Conservation (phyloP, 2,113 vertebrate genomes). For the Sceloporus tristichus region DNA sequence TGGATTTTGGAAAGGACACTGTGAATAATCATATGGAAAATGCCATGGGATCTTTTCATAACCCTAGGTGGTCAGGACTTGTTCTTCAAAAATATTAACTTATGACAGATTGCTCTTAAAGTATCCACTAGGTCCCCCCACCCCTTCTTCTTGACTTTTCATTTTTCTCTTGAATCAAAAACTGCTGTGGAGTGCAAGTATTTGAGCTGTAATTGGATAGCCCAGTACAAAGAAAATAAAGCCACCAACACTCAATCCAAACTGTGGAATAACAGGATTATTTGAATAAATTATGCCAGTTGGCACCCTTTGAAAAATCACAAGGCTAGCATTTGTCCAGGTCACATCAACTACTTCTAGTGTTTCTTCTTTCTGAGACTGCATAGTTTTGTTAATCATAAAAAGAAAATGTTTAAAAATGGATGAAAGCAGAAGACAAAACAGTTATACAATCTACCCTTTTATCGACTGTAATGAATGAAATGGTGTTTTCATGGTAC, state of each 20-base stretch:
- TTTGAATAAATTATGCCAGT: conserved; percentile 52
- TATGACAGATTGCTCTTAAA: conserved; percentile 71
- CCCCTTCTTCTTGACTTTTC: conserved; percentile 59
- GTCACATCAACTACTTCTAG: conserved; percentile 33
- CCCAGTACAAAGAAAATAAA: conserved; percentile 55
- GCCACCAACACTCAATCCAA: conserved; percentile 55
- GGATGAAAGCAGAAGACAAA: conserved; percentile 6
- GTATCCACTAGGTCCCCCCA: conserved; percentile 56
- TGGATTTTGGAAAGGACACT: conserved; percentile 74
- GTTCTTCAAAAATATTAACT: conserved; percentile 69
- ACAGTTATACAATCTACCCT: background rate
- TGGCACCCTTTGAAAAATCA: conserved; percentile 44
- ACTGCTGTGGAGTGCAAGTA: conserved; percentile 69
- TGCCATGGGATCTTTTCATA: conserved; percentile 72
- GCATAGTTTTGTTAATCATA: conserved; percentile 48
- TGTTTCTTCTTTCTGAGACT: conserved; percentile 26
- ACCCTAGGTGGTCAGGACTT: conserved; percentile 68
- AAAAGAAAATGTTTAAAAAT: conserved; percentile 13
- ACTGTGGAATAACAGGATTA: conserved; percentile 54
- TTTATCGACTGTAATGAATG: background rate
- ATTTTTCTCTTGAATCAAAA: conserved; percentile 65
- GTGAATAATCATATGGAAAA: conserved; percentile 75
- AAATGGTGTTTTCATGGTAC: background rate
- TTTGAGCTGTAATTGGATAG: conserved; percentile 67
- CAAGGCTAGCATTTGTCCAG: conserved; percentile 47